Conservation (phyloP, 2,888 invertebrate genomes). For the Lasius platythorax region DNA sequence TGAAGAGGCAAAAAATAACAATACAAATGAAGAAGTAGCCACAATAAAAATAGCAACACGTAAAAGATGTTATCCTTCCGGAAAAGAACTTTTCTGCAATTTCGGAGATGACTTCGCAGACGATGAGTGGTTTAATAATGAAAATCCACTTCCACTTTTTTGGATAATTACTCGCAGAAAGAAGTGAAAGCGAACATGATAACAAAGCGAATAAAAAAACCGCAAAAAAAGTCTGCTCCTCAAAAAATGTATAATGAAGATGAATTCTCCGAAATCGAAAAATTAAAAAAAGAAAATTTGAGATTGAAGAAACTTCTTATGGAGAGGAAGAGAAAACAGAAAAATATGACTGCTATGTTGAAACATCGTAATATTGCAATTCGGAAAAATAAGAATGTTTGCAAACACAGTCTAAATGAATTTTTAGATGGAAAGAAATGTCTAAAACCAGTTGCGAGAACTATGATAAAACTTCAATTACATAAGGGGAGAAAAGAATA, state of each 20-base stretch:
- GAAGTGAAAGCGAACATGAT: no score
- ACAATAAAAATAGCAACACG: not conserved
- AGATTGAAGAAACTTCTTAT: not conserved
- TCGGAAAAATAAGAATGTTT: not conserved
- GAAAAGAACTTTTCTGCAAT: no score
- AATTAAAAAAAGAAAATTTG: not conserved
- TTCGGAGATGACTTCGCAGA: no score
- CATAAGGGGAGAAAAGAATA: not conserved
- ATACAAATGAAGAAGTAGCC: not conserved
- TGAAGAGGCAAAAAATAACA: not conserved
- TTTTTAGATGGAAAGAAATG: slow-evolving; percentile 14
- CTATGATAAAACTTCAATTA: not conserved
- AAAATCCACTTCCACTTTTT: no score
- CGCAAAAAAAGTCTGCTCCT: no score
- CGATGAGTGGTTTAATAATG: no score
- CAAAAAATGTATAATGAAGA: no score
- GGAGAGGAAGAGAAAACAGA: not conserved
- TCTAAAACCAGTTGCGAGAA: not conserved
- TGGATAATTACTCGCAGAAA: no score
- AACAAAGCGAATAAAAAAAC: no score
- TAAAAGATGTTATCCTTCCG: not conserved
- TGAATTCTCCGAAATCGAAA: no score
- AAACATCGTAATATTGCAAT: not conserved
- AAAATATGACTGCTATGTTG: not conserved
- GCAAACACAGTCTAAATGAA: not conserved